phyloP scores from a whole-genome alignment of 2,113 vertebrate species.

The Syrmaticus mikado region DNA sequence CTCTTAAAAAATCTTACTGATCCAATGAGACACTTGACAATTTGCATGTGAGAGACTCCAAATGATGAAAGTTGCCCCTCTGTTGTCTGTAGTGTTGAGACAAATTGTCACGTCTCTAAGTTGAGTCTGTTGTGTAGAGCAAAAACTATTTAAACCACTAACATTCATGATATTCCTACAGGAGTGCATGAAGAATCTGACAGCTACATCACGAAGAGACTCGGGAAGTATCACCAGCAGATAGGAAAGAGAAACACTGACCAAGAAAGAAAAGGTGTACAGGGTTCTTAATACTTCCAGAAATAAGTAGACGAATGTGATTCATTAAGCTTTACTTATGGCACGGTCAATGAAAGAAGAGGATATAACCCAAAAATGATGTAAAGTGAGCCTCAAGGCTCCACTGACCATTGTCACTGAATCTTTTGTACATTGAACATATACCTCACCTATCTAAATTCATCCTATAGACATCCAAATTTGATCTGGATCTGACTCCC shows the following conservation, averaged over 20 bases:
- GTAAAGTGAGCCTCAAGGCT: background rate
- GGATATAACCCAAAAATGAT: background rate
- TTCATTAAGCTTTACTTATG: background rate
- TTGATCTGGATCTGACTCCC: background rate
- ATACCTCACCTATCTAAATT: background rate
- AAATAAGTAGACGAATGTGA: background rate
- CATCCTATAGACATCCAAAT: background rate
- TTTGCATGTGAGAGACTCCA: background rate
- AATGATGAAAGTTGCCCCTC: background rate
- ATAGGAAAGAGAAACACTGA: background rate
- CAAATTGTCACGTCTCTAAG: background rate
- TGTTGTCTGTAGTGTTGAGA: background rate
- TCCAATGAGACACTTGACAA: background rate
- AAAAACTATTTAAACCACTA: background rate
- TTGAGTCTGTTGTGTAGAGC: background rate
- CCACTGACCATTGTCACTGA: background rate
- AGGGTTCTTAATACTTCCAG: background rate
- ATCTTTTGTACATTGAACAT: background rate
- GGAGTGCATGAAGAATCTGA: background rate
- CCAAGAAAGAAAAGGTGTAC: background rate
- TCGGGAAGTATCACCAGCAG: background rate
- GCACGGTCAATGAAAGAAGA: background rate
- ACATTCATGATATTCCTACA: background rate
- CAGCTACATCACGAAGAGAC: background rate
- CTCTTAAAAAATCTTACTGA: background rate